Base-by-base conservation (phyloP, 1,140 invertebrate genomes). In the Lordiphosa mommai region DNA sequence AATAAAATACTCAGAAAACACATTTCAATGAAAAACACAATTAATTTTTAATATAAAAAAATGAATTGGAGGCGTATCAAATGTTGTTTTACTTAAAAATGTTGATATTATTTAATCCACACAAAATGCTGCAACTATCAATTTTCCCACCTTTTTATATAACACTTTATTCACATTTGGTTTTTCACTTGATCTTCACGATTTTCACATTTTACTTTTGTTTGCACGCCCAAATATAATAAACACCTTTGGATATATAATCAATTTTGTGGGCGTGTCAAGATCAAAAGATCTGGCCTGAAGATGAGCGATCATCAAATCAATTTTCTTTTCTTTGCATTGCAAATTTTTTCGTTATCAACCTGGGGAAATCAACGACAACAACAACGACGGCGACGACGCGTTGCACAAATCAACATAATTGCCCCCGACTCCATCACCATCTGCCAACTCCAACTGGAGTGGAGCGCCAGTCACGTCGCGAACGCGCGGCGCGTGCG, bases 261-360 rank as follows among this genome's bases (percentile, higher is more conserved):
- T 80, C 61, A 76, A 64, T 55, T 27, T 67, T 51, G 67, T 59
- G 71, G 76, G 76, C 76, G 76, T 82, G 77, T 33, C 76, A 40
- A 56, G 65, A 58, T 57, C 60, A 17, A 23, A 16, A 36, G 64
- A 61, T 55, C 59, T 58, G 17, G 59, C 50, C 34, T n/a, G 6
- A 20, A 55, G 58, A 72, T 56, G 55, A 36, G 41, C 71, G 71
- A 77, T 72, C 68, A 70, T 70, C 77, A 77, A 84, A 84, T 84
- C 77, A 84, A 84, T 84, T 84, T 84, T 61, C 68, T 61, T 77
- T 12, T 84, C 79, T 77, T 84, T 84, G 71, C 72, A 82, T 82
- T 82, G 72, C 77, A 77, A 82, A 82, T 84, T 84, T 74, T 44
- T 51, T 40, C 34, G 43, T 84, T 82, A 82, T 82, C 76, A 63